phyloP scores from a whole-genome alignment of 2,113 vertebrate genomes.

The Clarias magur region DNA sequence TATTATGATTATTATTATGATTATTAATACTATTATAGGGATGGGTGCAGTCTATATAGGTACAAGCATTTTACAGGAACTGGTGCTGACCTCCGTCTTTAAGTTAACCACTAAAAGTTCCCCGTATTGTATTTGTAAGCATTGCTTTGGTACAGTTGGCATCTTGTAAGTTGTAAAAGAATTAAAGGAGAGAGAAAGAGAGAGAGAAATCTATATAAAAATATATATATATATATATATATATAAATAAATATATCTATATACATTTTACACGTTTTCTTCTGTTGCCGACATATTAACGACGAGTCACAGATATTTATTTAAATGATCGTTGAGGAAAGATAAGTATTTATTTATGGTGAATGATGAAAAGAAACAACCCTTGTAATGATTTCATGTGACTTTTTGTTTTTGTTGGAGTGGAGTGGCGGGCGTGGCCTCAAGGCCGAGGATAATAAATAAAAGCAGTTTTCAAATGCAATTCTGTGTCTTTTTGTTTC shows the following conservation, averaged over 20 bases:
- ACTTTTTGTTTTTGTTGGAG: constrained; percentile 56
- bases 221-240: constrained; percentile 62
- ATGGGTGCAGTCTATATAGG: constrained; percentile 49
- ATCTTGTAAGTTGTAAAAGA: constrained; percentile 74
- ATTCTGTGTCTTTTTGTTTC: constrained; percentile 6
- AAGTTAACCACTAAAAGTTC: constrained; percentile 59
- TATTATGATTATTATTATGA: no score
- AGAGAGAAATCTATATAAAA: constrained; percentile 68
- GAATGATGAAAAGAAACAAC: constrained; percentile 58
- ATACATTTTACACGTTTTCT: constrained; percentile 70
- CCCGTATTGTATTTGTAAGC: constrained; percentile 63
- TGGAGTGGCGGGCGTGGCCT: constrained; percentile 59
- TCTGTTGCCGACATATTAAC: constrained; percentile 60
- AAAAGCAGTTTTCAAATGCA: constrained; percentile 43
- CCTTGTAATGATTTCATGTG: constrained; percentile 56
- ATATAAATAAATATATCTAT: constrained; percentile 65
- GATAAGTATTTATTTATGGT: constrained; percentile 71
- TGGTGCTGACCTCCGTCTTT: constrained; percentile 54
- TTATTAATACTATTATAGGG: constrained; percentile 7
- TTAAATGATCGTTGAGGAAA: constrained; percentile 65
- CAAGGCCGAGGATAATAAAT: constrained; percentile 44
- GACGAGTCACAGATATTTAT: constrained; percentile 72
- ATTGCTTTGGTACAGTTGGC: constrained; percentile 74
- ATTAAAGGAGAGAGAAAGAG: constrained; percentile 65
- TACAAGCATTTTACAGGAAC: constrained; percentile 55